Percentiles rank a stretch among this genome's conserved stretches.
These are phyloP conservation scores for Troilus luridus DNA, from an alignment of 2,888 invertebrate species.

Conservation along the genomic window DNA sequence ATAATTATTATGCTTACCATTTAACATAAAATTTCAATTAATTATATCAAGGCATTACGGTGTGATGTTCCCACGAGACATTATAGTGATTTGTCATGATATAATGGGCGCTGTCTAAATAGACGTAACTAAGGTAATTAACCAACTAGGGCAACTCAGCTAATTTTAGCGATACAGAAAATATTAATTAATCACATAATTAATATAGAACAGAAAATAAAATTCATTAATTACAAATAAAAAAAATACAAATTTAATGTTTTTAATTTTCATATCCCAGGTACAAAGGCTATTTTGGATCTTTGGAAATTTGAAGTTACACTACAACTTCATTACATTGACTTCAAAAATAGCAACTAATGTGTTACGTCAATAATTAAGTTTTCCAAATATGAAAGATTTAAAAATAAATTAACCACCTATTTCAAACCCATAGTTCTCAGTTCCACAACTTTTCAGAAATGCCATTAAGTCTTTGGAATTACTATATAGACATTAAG, in stretches of 20 bases:
- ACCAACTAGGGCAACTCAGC: neutral
- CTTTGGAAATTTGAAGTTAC: too few species aligned
- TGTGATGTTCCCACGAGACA: neutral
- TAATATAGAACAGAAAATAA: neutral
- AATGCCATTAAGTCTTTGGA: too few species aligned
- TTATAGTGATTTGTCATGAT: neutral
- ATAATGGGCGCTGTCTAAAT: constrained; percentile 8
- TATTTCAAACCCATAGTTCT: too few species aligned
- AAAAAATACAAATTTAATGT: neutral
- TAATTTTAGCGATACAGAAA: neutral
- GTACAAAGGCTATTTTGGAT: too few species aligned
- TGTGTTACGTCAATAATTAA: too few species aligned
- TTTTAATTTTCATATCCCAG: too few species aligned
- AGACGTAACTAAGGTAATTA: neutral
- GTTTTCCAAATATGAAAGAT: too few species aligned
- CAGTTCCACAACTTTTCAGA: too few species aligned
- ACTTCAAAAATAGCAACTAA: too few species aligned
- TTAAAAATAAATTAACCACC: too few species aligned
- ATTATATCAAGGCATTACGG: neutral
- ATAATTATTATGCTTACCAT: neutral
- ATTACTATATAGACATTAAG: too few species aligned
- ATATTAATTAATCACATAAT: neutral
- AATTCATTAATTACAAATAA: neutral
- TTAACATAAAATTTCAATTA: constrained; percentile 2
- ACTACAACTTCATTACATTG: too few species aligned